Base-by-base conservation (phyloP, 2,888 invertebrate genomes). In the Melanostoma scalare region DNA sequence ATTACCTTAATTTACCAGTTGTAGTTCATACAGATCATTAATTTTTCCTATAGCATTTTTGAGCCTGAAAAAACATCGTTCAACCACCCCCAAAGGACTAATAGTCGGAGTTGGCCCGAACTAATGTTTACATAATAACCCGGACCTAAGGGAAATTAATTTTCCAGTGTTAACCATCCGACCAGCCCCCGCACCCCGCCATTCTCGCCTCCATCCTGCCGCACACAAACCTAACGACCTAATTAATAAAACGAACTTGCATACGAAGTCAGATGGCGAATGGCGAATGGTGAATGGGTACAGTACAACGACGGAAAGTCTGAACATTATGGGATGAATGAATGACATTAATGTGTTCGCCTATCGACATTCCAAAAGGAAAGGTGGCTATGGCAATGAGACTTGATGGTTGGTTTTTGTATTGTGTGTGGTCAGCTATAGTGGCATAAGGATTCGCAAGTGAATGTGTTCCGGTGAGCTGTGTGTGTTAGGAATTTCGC, bases 91-190 rank as follows among this genome's bases (percentile, higher is more conserved):
- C 84, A 60, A 50, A 58, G 78, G 78, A 78, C 78, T 84, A 78
- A 78, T 84, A 78, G 78, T 78, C 84, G 53, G 63, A 71, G 65
- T 74, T 84, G 78, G 74, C 78, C 69, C 60, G 69, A 74, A 84
- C 84, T 84, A 84, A 71, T 84, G 84, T 78, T 84, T 84, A 84
- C 84, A 78, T 84, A 78, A 84, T 84, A 78, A 84, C 84, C 84
- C 84, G 44, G 84, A 84, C 84, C 84, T 84, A 69, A 61, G 84
- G 84, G 84, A 84, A 84, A 84, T 84, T 84, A 84, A 84, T 84
- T 84, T 78, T 84, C 82, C 82, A 81, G 81, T 76, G 76, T 76
- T 76, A 81, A 69, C 77, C 73, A 61, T 56, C 56, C 36, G 46
- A 48, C 4, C 58, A 6, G 10, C 40, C 36, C 38, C 2, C 48